Conservation (phyloP, 2,113 vertebrate species). For the Ictalurus furcatus region DNA sequence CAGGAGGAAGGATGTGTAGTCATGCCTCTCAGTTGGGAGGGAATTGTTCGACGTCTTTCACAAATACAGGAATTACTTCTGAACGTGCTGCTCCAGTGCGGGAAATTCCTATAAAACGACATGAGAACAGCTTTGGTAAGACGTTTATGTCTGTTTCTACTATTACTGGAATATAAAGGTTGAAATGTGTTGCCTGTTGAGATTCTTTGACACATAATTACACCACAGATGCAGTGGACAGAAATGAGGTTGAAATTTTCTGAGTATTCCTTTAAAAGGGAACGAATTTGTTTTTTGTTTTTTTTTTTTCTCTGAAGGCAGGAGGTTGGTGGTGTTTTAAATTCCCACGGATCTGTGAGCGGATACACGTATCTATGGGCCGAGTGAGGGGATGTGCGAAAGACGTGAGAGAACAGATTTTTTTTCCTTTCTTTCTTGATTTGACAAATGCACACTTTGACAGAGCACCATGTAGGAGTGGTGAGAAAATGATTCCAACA, state of each 20-base stretch:
- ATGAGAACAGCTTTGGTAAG: background rate
- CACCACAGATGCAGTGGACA: background rate
- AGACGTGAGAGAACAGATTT: conserved; percentile 30
- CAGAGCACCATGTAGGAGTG: conserved; percentile 16
- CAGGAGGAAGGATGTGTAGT: background rate
- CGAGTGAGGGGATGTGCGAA: conserved; percentile 28
- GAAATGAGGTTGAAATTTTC: background rate
- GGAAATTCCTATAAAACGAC: background rate
- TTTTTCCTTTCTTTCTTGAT: conserved; percentile 5
- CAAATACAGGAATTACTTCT: background rate
- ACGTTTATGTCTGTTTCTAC: background rate
- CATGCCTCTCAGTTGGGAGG: background rate
- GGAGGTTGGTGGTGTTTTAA: conserved; percentile 1
- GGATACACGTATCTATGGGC: conserved; percentile 3
- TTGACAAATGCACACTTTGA: conserved; percentile 29
- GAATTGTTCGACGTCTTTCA: background rate
- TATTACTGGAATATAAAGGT: background rate
- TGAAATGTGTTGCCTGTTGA: background rate
- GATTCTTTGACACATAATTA: background rate
- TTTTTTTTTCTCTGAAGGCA: no score
- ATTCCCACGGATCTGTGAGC: conserved; percentile 10
- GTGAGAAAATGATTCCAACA: conserved; percentile 20
- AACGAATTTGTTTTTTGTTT: background rate
- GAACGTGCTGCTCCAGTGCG: background rate
- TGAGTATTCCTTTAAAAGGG: background rate